Evolutionary conservation across 2,888 invertebrate species (phyloP).

Genomic region (Pandemis cinnamomeana): DNA sequence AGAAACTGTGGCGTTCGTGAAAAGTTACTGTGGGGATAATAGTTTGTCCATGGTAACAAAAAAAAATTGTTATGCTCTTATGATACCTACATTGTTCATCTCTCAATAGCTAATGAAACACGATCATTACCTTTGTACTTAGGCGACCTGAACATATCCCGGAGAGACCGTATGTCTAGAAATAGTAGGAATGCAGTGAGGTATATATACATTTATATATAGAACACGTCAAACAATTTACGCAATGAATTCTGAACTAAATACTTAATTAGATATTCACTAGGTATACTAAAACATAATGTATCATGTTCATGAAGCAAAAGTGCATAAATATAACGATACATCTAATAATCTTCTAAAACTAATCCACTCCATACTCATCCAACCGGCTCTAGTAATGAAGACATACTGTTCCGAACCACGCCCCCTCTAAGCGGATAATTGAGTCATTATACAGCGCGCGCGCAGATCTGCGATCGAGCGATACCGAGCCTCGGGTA

Average conservation of each 20-base stretch:
- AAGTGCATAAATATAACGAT: background rate
- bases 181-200: no score
- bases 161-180: no score
- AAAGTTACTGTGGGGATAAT: no score
- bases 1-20: no score
- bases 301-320: background rate
- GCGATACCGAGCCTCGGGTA: conserved; percentile 67
- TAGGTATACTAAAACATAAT: no score
- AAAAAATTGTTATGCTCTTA: no score
- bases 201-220: background rate
- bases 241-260: background rate
- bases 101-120: no score
- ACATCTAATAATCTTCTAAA: conserved; percentile 29
- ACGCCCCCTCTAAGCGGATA: conserved; percentile 83
- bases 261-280: no score
- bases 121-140: no score
- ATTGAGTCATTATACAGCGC: conserved; percentile 84
- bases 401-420: conserved; percentile 76
- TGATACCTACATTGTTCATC: no score
- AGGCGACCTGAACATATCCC: no score
- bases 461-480: conserved; percentile 75
- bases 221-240: background rate
- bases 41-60: no score
- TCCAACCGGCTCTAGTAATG: conserved; percentile 65
- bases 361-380: conserved; percentile 51